These are phyloP conservation scores for Champsocephalus gunnari DNA, from an alignment of 2,797 vertebrate genomes.

Conservation along the genomic window DNA sequence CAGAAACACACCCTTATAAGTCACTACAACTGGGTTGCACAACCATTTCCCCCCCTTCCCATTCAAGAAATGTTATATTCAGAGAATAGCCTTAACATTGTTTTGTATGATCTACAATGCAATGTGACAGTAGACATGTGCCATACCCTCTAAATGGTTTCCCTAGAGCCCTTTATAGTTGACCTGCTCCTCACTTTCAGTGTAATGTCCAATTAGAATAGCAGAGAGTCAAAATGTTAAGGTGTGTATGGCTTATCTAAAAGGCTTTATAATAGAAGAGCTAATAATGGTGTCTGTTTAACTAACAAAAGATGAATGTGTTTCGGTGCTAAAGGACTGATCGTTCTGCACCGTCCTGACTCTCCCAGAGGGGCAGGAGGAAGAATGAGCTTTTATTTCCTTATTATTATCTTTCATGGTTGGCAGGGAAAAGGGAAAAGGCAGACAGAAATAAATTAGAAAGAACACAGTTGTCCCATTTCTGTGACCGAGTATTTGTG, in stretches of 20 bases:
- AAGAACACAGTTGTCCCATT: background rate
- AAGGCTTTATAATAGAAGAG: conserved; percentile 1
- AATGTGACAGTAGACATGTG: background rate
- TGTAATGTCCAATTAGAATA: conserved; percentile 3
- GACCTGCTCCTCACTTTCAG: conserved; percentile 2
- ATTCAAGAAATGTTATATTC: background rate
- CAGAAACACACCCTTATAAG: conserved; percentile 24
- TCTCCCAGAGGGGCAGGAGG: conserved; percentile 4
- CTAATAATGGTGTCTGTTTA: conserved; percentile 28
- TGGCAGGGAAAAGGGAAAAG: background rate
- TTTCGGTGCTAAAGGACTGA: conserved; percentile 25
- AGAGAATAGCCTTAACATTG: background rate
- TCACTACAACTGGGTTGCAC: background rate
- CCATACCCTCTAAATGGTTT: background rate
- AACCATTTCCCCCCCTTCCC: background rate
- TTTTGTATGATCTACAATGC: background rate
- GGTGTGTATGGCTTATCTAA: conserved; percentile 16
- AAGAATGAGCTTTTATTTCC: conserved; percentile 11
- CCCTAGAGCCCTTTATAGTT: background rate
- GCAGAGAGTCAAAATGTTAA: background rate
- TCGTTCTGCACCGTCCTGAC: conserved; percentile 21
- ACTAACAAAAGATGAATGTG: conserved; percentile 23
- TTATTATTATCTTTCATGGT: conserved; percentile 13
- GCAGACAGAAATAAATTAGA: conserved; percentile 6
- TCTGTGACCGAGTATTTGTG: background rate